A percentile compares a stretch with the other conserved stretches of the same genome.
These are phyloP conservation scores for Meloidogyne hapla DNA, from an alignment of 1,140 invertebrate genomes.

Conservation along the genomic window DNA sequence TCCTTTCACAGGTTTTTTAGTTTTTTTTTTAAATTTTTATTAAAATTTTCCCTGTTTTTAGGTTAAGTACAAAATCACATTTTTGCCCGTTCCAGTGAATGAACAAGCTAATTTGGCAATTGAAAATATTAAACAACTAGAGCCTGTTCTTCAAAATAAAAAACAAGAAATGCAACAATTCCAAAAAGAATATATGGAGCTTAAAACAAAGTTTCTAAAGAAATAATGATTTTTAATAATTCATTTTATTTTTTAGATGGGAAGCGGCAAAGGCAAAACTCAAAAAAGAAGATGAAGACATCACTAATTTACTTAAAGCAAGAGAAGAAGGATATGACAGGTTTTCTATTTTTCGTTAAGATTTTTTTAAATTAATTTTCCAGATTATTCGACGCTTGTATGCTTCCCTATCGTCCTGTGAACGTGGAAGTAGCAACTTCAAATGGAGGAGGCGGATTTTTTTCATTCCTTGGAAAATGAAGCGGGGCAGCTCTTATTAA, in stretches of 20 bases:
- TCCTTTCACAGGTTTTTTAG: slow-evolving; percentile 31
- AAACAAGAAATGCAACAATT: slow-evolving; percentile 60
- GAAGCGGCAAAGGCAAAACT: slow-evolving; percentile 37
- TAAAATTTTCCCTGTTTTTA: slow-evolving; percentile 4
- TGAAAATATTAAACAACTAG: slow-evolving; percentile 44
- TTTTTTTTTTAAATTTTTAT: neutral
- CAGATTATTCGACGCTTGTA: slow-evolving; percentile 32
- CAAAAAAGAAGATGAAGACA: slow-evolving; percentile 36
- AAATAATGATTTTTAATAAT: slow-evolving; percentile 8
- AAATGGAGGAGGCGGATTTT: slow-evolving; percentile 20
- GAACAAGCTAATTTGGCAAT: slow-evolving; percentile 26
- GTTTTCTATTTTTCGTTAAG: neutral
- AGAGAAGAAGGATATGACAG: slow-evolving; percentile 37
- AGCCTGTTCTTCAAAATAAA: slow-evolving; percentile 46
- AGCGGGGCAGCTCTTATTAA: neutral
- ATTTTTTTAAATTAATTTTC: neutral
- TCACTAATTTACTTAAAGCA: slow-evolving; percentile 22
- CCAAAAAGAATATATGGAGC: slow-evolving; percentile 59
- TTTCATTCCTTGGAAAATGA: neutral
- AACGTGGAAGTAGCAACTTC: slow-evolving; percentile 17
- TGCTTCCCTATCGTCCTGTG: slow-evolving; percentile 17
- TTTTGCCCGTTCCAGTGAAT: slow-evolving; percentile 33
- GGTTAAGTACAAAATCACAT: slow-evolving; percentile 53
- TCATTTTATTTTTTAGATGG: slow-evolving; percentile 27
- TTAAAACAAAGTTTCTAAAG: slow-evolving; percentile 54